Evolutionary conservation across 2,888 invertebrate species (phyloP).

Genomic region (Sericinus montela): DNA sequence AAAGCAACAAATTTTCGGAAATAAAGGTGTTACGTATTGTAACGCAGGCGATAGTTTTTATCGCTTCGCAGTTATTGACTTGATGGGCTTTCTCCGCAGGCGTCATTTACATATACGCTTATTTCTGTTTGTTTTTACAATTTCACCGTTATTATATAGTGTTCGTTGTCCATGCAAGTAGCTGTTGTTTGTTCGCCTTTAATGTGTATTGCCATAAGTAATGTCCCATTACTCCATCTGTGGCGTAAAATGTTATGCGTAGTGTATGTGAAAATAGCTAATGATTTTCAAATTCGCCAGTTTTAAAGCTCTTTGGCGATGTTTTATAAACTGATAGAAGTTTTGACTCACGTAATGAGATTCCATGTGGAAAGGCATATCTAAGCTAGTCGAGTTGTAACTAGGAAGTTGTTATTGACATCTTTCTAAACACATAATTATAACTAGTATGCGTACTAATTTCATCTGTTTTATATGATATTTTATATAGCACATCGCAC

Average conservation of each 20-base stretch:
- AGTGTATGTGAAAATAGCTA: not conserved
- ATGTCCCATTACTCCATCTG: not conserved
- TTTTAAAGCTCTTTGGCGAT: not conserved
- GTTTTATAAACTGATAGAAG: not conserved
- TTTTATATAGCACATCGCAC: too few relatives aligned
- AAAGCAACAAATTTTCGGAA: not conserved
- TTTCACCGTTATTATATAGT: constrained; percentile 46
- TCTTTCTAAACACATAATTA: too few relatives aligned
- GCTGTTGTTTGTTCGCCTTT: constrained; percentile 5
- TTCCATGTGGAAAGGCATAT: too few relatives aligned
- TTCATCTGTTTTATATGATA: too few relatives aligned
- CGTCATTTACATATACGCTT: constrained; percentile 65
- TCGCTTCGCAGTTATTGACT: constrained; percentile 54
- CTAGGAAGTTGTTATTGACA: too few relatives aligned
- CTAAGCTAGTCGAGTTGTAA: too few relatives aligned
- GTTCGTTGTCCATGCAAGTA: not conserved
- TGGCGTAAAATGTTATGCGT: not conserved
- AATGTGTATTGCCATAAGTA: constrained; percentile 12
- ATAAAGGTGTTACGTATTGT: constrained; percentile 38
- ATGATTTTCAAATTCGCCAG: not conserved
- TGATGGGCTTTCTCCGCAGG: constrained; percentile 60
- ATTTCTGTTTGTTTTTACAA: constrained; percentile 66
- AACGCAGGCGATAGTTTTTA: constrained; percentile 41
- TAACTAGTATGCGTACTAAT: too few relatives aligned
- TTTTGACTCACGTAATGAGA: too few relatives aligned